Conservation (phyloP, 2,888 invertebrate genomes). For the Hypomecis atomaria region DNA sequence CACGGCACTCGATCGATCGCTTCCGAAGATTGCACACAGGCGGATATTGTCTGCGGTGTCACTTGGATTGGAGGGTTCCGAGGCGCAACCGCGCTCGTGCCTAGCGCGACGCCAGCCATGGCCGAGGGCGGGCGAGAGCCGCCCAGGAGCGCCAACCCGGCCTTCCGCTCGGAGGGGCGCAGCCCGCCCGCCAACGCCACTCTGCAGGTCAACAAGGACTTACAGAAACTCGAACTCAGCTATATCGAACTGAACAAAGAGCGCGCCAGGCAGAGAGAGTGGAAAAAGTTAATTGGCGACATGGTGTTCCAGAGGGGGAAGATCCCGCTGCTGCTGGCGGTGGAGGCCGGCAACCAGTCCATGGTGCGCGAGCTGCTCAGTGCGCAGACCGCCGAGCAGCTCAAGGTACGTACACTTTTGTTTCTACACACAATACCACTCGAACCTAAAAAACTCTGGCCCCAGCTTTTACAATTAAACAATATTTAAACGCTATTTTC, state of each 20-base stretch:
- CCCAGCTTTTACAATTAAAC: slow-evolving; percentile 32
- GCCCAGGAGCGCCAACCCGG: slow-evolving; percentile 63
- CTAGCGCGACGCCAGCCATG: slow-evolving; percentile 58
- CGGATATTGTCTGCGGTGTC: slow-evolving; percentile 71
- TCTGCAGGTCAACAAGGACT: slow-evolving; percentile 63
- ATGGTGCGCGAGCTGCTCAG: slow-evolving; percentile 97
- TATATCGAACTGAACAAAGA: slow-evolving; percentile 82
- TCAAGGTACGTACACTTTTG: slow-evolving; percentile 83
- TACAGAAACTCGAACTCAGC: slow-evolving; percentile 79
- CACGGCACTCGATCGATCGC: slow-evolving; percentile 75
- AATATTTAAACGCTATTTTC: slow-evolving; percentile 31
- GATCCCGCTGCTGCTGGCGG: slow-evolving; percentile 96
- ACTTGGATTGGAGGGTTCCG: slow-evolving; percentile 63
- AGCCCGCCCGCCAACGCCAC: slow-evolving; percentile 67
- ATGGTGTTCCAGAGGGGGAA: slow-evolving; percentile 93
- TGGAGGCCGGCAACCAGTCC: slow-evolving; percentile 97
- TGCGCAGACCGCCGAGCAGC: slow-evolving; percentile 94
- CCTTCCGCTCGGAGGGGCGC: slow-evolving; percentile 57
- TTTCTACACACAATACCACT: slow-evolving; percentile 20
- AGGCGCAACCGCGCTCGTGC: slow-evolving; percentile 66
- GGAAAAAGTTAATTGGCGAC: slow-evolving; percentile 85
- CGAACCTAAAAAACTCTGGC: slow-evolving; percentile 22
- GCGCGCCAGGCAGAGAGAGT: slow-evolving; percentile 80
- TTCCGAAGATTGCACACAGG: slow-evolving; percentile 69
- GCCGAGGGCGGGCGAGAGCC: slow-evolving; percentile 62